A percentile compares a stretch with the other conserved stretches of the same genome.
Evolutionary conservation across 1,140 invertebrate species (phyloP).

Genomic region (Sipha flava): DNA sequence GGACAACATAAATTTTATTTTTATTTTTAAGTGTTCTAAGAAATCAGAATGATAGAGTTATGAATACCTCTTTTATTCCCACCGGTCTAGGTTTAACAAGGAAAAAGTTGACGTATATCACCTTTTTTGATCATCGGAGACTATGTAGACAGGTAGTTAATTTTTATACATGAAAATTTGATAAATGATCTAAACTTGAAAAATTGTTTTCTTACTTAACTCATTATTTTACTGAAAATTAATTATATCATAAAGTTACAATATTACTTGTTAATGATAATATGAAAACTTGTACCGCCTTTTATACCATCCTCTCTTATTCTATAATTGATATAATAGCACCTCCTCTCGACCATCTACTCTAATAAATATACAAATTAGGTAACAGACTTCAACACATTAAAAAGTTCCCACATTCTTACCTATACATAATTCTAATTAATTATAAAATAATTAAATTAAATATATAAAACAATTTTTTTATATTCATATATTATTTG

Average conservation of each 20-base stretch:
- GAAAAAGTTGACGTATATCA: not conserved
- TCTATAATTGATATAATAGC: too few species aligned
- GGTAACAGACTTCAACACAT: too few species aligned
- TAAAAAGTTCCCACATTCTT: too few species aligned
- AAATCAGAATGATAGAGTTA: not conserved
- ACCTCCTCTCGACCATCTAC: too few species aligned
- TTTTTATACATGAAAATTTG: not conserved
- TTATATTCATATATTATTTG: too few species aligned
- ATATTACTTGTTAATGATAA: too few species aligned
- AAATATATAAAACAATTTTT: too few species aligned
- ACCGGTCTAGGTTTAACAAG: slow-evolving; percentile 9
- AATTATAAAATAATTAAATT: too few species aligned
- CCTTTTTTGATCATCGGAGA: not conserved
- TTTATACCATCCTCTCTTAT: too few species aligned
- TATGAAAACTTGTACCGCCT: not conserved
- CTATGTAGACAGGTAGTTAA: slow-evolving; percentile 10
- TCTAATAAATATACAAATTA: too few species aligned
- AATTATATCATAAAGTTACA: not conserved
- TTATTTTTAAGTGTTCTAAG: not conserved
- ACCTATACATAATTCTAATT: too few species aligned
- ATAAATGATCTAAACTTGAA: slow-evolving; percentile 18
- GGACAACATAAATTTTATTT: too few species aligned
- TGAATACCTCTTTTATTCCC: not conserved
- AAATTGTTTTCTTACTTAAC: slow-evolving; percentile 1
- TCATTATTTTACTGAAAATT: not conserved